Conservation (phyloP, 2,888 invertebrate genomes). For the Argyresthia goedartella region DNA sequence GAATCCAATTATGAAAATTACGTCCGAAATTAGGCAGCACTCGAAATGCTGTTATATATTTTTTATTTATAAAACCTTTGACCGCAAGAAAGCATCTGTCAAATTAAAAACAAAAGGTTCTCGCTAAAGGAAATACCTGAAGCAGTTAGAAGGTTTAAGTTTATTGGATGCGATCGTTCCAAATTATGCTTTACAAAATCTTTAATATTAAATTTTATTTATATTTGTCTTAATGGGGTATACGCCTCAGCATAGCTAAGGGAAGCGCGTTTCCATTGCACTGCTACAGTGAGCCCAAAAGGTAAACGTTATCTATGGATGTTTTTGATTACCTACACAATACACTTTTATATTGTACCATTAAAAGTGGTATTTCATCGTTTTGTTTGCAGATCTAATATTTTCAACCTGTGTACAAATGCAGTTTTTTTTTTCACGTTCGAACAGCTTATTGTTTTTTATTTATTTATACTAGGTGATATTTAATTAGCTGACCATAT, state of each 20-base stretch:
- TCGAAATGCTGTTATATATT: too few relatives aligned
- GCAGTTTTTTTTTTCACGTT: too few relatives aligned
- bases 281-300: neutral
- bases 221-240: conserved; percentile 36
- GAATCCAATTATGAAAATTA: too few relatives aligned
- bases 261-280: conserved; percentile 28
- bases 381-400: too few relatives aligned
- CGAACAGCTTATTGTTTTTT: too few relatives aligned
- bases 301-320: too few relatives aligned
- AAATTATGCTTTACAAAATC: conserved; percentile 38
- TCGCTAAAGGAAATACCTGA: conserved; percentile 9
- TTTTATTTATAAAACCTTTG: conserved; percentile 1
- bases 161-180: conserved; percentile 23
- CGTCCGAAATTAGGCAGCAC: neutral
- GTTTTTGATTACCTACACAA: too few relatives aligned
- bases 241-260: conserved; percentile 22
- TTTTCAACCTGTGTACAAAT: too few relatives aligned
- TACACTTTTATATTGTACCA: too few relatives aligned
- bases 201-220: conserved; percentile 34
- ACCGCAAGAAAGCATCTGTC: conserved; percentile 33
- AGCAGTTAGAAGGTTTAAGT: conserved; percentile 41
- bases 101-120: conserved; percentile 20
- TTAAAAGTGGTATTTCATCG: too few relatives aligned
- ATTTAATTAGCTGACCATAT: too few relatives aligned
- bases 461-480: too few relatives aligned